Base-by-base conservation (phyloP, 2,888 invertebrate genomes). In the Tridacna crocea region DNA sequence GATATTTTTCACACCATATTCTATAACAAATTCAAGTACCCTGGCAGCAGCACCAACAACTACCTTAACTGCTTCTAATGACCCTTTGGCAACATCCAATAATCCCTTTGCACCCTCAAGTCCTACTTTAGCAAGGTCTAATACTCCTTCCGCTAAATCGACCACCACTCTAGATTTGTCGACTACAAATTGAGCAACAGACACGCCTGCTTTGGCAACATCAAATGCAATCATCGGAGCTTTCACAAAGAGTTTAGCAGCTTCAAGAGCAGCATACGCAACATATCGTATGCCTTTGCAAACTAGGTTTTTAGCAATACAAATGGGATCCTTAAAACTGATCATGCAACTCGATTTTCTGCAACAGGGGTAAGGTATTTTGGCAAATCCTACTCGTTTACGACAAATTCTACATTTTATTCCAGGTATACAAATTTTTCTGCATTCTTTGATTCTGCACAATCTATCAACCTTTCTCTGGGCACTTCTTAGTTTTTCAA, bases 201-300 rank as follows among this genome's bases (percentile, higher is more conserved):
- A 77, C 17, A 88, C 73, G 15, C 75, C 80, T 10, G 15, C 36
- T 73, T 88, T 87, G 15, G 87, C 88, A 17, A 46, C 77, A 77
- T 88, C 88, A 12, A 84, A 75, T 19, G 80, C 83, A 26, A 82
- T 1, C 80, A 88, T 84, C 0, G 86, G 85, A 58, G 65, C 48
- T 46, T 75, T 46, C 27, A 87, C 85, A 60, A 78, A 75, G 11
- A 86, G 19, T 47, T 87, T 87, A 10, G 87, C 88, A n/a, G 65
- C 81, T 80, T 87, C 88, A 8, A 88, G 63, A 58, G 80, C 88
- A n/a, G 65, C 72, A 60, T 86, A 88, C 15, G 88, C 87, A 2
- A 82, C n/a, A 11, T 22, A 70, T 48, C 88, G 61, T 3, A 88
- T 22, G 22, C 55, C 80, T n/a, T 68, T 66, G 66, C 88, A 88